Percentiles rank a stretch among this genome's conserved stretches.
phyloP scores from a whole-genome alignment of 1,140 invertebrate genomes.

The Bicyclus anynana region DNA sequence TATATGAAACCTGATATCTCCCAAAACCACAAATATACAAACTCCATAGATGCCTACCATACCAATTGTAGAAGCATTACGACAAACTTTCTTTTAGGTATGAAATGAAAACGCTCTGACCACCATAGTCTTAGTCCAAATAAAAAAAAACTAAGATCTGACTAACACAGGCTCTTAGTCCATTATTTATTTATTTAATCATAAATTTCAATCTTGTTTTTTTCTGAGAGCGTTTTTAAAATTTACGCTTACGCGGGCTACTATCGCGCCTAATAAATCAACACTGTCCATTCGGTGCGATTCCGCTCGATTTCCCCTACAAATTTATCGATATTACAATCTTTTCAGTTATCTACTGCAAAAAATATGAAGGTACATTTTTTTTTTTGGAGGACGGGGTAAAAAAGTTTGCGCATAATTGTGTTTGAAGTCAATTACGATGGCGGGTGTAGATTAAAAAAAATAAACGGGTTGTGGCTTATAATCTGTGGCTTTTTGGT shows the following conservation, averaged over 20 bases:
- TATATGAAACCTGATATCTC: too few relatives aligned
- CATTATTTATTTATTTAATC: constrained; percentile 14
- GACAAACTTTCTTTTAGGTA: too few relatives aligned
- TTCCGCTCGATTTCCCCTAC: constrained; percentile 39
- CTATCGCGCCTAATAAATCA: constrained; percentile 42
- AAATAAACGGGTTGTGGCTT: constrained; percentile 5
- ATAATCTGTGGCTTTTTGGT: background rate
- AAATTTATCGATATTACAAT: constrained; percentile 44
- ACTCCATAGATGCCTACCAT: too few relatives aligned
- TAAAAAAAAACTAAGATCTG: background rate
- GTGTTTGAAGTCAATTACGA: constrained; percentile 19
- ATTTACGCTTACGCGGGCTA: constrained; percentile 31
- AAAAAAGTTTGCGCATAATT: constrained; percentile 15
- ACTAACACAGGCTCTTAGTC: too few relatives aligned
- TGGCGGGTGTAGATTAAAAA: constrained; percentile 13
- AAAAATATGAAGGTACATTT: constrained; percentile 38
- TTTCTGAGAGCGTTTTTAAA: constrained; percentile 26
- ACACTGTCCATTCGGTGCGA: constrained; percentile 39
- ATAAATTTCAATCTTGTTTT: constrained; percentile 32
- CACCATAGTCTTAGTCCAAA: too few relatives aligned
- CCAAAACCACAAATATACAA: too few relatives aligned
- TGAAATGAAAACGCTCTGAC: too few relatives aligned
- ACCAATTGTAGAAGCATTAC: too few relatives aligned
- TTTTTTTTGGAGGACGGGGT: background rate
- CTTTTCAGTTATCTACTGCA: constrained; percentile 37